These are phyloP conservation scores for Nomada fabriciana DNA, from an alignment of 2,888 invertebrate genomes.

Conservation along the genomic window DNA sequence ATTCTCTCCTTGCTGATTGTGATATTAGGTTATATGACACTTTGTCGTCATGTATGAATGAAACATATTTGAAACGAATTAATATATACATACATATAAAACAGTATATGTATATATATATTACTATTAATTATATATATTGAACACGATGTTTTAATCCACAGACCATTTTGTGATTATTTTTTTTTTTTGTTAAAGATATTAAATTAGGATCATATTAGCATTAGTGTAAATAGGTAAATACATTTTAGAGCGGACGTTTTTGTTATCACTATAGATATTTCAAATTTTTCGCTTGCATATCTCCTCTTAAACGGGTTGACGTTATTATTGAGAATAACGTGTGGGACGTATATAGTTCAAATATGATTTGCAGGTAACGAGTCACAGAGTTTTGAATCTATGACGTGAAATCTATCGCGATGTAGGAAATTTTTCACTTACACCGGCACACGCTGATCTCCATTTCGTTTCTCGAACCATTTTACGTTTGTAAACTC, in stretches of 20 bases:
- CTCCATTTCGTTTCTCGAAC: conserved; percentile 57
- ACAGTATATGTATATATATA: conserved; percentile 49
- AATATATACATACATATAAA: conserved; percentile 62
- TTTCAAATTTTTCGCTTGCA: conserved; percentile 64
- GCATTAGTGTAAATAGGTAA: conserved; percentile 76
- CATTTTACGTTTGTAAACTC: conserved; percentile 64
- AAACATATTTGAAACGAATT: conserved; percentile 67
- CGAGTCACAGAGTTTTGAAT: conserved; percentile 75
- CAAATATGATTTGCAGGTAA: conserved; percentile 56
- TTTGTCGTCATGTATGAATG: conserved; percentile 73
- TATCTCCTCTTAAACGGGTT: conserved; percentile 51
- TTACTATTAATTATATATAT: conserved; percentile 54
- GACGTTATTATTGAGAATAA: conserved; percentile 51
- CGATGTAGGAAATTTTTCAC: conserved; percentile 62
- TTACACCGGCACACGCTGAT: conserved; percentile 69
- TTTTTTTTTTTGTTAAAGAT: conserved; percentile 73
- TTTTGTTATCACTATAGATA: conserved; percentile 70
- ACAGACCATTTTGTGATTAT: conserved; percentile 73
- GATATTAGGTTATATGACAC: conserved; percentile 81
- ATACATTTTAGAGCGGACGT: conserved; percentile 71
- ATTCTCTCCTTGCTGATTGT: conserved; percentile 79
- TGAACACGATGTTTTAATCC: conserved; percentile 69
- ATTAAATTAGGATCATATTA: conserved; percentile 73
- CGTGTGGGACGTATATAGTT: conserved; percentile 19
- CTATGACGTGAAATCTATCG: conserved; percentile 83